Conservation (phyloP, 1,140 invertebrate species). For the Diorhabda carinulata region DNA sequence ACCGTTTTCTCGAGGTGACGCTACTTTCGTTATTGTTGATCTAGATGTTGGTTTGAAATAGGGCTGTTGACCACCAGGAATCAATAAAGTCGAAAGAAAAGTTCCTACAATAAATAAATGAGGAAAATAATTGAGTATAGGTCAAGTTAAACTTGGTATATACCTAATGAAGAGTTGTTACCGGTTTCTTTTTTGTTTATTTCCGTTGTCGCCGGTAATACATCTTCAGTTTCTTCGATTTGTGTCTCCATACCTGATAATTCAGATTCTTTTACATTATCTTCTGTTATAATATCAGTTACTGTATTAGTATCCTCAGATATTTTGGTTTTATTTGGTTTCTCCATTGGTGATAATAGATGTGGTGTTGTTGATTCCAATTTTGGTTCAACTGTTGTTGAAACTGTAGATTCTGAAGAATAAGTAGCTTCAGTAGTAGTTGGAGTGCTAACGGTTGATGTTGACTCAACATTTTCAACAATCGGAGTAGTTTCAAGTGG, state of each 20-base stretch:
- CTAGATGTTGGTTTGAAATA: conserved; percentile 47
- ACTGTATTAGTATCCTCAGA: background rate
- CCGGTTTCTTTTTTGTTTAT: background rate
- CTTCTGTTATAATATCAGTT: background rate
- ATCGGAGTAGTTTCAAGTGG: too few species aligned
- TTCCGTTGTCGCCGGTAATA: background rate
- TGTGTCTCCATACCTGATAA: background rate
- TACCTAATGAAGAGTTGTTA: background rate
- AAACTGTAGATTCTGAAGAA: too few species aligned
- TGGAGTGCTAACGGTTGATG: background rate
- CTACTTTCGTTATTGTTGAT: conserved; percentile 62
- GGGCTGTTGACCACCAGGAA: conserved; percentile 57
- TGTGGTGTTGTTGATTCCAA: background rate
- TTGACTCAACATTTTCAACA: too few species aligned
- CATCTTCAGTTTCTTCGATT: background rate
- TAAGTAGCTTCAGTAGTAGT: background rate
- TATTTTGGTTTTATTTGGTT: background rate
- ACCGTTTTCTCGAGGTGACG: conserved; percentile 48
- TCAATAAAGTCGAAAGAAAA: conserved; percentile 52
- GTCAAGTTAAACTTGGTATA: background rate
- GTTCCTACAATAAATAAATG: conserved; percentile 35
- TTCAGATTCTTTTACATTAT: background rate
- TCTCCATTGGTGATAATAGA: background rate
- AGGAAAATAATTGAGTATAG: background rate
- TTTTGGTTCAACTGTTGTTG: background rate